Conservation (phyloP, 2,888 invertebrate genomes). For the Tridacna gigas region DNA sequence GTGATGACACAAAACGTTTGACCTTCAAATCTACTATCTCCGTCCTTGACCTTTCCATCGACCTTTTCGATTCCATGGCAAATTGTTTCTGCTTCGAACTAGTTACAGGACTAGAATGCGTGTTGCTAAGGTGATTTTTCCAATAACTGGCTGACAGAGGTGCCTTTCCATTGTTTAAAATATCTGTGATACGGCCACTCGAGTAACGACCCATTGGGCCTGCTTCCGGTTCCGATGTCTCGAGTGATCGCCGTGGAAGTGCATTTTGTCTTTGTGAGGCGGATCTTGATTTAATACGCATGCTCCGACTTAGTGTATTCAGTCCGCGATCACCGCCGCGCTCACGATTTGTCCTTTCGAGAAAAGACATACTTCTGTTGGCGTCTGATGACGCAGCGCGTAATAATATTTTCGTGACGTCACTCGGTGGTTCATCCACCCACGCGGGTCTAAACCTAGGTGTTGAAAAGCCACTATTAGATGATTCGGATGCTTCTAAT, state of each 20-base stretch:
- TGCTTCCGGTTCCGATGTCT: slow-evolving; percentile 6
- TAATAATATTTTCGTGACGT: slow-evolving; percentile 74
- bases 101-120: slow-evolving; percentile 59
- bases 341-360: slow-evolving; percentile 37
- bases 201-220: slow-evolving; percentile 13
- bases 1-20: slow-evolving; percentile 65
- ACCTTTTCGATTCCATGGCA: slow-evolving; percentile 64
- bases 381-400: slow-evolving; percentile 51
- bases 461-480: slow-evolving; percentile 56
- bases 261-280: slow-evolving; percentile 13
- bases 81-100: slow-evolving; percentile 64
- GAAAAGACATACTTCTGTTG: slow-evolving; percentile 42
- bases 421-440: slow-evolving; percentile 71
- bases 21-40: slow-evolving; percentile 64
- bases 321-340: slow-evolving; percentile 27
- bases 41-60: slow-evolving; percentile 58
- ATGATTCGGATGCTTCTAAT: slow-evolving; percentile 64
- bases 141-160: slow-evolving; percentile 72
- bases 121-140: slow-evolving; percentile 68
- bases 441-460: slow-evolving; percentile 68
- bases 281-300: slow-evolving; percentile 43
- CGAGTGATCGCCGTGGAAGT: slow-evolving; percentile 6
- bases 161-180: slow-evolving; percentile 70
- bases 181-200: slow-evolving; percentile 67
- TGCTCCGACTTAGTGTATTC: slow-evolving; percentile 51